These are phyloP conservation scores for Galagoides demidoff DNA, from an alignment of 2,797 vertebrate species.

Conservation along the genomic window DNA sequence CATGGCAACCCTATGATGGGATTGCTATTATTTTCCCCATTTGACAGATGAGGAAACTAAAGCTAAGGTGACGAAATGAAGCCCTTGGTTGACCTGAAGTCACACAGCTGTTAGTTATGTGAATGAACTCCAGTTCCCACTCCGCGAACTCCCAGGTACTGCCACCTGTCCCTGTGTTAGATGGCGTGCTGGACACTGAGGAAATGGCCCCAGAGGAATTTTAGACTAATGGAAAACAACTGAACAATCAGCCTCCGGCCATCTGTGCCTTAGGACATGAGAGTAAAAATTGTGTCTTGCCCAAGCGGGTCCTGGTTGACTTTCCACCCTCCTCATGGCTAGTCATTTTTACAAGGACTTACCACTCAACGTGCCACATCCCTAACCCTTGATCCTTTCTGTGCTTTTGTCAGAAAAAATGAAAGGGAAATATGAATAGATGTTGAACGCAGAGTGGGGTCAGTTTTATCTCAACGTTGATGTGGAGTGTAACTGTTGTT, in stretches of 20 bases:
- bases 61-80: background rate
- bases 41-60: constrained; percentile 22
- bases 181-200: background rate
- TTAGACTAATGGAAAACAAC: background rate
- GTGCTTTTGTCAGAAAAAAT: background rate
- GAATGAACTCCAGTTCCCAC: background rate
- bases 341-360: background rate
- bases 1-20: background rate
- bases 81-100: background rate
- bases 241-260: background rate
- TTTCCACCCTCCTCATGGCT: background rate
- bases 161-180: background rate
- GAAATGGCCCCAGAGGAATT: background rate
- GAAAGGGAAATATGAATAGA: background rate
- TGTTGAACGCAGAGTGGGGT: background rate
- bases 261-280: background rate
- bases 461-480: constrained; percentile 38
- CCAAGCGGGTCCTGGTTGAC: background rate
- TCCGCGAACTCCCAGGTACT: background rate
- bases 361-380: background rate
- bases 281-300: background rate
- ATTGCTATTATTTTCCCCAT: background rate
- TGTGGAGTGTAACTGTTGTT: constrained; percentile 1
- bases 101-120: background rate
- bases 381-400: background rate